phyloP scores from a whole-genome alignment of 2,888 invertebrate genomes.

The Eretmocerus hayati region DNA sequence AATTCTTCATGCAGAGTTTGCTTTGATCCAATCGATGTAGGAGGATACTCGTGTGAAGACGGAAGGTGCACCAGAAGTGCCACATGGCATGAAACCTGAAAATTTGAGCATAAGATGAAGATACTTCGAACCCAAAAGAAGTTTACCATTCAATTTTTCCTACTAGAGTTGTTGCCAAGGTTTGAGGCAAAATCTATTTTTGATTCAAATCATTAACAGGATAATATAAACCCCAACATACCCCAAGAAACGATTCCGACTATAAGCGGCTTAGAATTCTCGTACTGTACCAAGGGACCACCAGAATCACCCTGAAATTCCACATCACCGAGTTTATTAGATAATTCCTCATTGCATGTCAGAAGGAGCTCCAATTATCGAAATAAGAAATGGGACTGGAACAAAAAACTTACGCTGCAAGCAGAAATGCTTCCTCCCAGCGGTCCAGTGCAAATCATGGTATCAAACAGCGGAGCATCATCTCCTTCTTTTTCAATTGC shows the following conservation, averaged over 20 bases:
- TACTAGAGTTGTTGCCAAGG: no score
- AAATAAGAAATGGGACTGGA: background rate
- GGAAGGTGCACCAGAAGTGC: conserved; percentile 34
- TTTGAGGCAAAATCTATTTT: no score
- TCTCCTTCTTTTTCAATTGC: conserved; percentile 27
- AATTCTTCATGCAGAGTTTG: no score
- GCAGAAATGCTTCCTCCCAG: conserved; percentile 24
- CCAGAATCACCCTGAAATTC: conserved; percentile 55
- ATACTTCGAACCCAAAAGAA: no score
- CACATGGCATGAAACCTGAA: background rate
- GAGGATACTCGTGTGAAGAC: conserved; percentile 46
- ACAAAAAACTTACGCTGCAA: conserved; percentile 28
- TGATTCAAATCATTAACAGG: no score
- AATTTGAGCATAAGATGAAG: no score
- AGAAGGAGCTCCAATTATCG: conserved; percentile 17
- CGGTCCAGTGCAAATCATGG: conserved; percentile 33
- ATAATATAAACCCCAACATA: no score
- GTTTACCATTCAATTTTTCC: no score
- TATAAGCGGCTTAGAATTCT: conserved; percentile 60
- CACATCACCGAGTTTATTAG: no score
- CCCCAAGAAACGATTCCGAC: conserved; percentile 51
- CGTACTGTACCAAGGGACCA: conserved; percentile 47
- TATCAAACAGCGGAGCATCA: conserved; percentile 26
- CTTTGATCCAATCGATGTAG: conserved; percentile 44
- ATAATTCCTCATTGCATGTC: no score